Conservation (phyloP, 92 coral and sea anemone species). For the Porites divaricata region DNA sequence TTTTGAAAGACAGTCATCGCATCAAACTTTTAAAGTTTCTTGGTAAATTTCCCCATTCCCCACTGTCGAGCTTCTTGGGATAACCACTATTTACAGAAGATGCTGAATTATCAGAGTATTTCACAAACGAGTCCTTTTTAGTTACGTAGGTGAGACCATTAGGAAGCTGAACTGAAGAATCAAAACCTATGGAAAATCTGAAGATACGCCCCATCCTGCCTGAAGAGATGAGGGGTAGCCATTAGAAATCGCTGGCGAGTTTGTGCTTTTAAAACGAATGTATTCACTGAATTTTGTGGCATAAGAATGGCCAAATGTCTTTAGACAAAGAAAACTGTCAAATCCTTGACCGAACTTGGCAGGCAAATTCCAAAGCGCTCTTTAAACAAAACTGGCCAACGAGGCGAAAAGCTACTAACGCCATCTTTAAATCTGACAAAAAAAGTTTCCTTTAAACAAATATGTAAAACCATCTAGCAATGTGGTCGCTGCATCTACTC, state of each 20-base stretch:
- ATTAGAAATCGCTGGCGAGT: not conserved
- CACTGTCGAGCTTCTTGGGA: constrained; percentile 2
- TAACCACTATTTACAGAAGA: not conserved
- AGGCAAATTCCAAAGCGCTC: not conserved
- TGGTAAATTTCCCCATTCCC: not conserved
- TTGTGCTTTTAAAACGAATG: not conserved
- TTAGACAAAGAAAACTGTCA: not conserved
- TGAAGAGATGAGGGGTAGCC: not conserved
- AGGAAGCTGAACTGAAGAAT: not conserved
- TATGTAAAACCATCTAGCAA: not conserved
- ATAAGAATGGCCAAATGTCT: not conserved
- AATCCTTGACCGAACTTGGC: not conserved
- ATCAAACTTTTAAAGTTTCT: constrained; percentile 6
- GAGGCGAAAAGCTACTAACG: not conserved
- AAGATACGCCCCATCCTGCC: not conserved
- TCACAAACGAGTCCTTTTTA: not conserved
- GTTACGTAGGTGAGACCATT: not conserved
- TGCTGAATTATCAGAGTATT: not conserved
- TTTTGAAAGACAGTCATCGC: not conserved
- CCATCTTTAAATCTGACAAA: not conserved
- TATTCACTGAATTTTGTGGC: not conserved
- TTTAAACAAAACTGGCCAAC: not conserved
- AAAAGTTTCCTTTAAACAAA: not conserved
- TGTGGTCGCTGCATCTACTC: not conserved
- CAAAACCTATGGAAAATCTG: not conserved